Percentiles rank a stretch among this genome's conserved stretches.
Conservation (phyloP, 2,888 invertebrate species). For the Digitonthophagus gazella region DNA sequence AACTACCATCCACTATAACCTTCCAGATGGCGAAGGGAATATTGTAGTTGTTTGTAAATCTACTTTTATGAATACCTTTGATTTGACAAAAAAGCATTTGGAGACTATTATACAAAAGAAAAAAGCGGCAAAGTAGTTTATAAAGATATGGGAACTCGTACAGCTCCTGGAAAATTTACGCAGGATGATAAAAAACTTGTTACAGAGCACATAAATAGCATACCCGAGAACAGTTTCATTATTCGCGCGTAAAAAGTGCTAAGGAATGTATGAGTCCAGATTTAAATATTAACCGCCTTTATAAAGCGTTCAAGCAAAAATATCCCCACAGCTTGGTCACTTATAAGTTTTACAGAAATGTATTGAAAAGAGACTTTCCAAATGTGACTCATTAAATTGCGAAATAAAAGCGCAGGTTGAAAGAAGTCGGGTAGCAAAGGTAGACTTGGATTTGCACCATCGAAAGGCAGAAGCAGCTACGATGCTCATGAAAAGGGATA, state of each 20-base stretch:
- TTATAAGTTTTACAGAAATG: too few species aligned
- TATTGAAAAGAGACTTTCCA: slow-evolving; percentile 30
- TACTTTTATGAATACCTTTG: slow-evolving; percentile 27
- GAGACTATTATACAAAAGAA: slow-evolving; percentile 21
- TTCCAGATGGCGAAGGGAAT: slow-evolving; percentile 4
- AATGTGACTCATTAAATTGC: slow-evolving; percentile 27
- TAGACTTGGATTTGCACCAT: slow-evolving; percentile 30
- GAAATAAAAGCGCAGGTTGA: too few species aligned
- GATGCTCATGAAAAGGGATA: slow-evolving; percentile 28
- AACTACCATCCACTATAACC: slow-evolving; percentile 11
- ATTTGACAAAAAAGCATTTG: slow-evolving; percentile 27
- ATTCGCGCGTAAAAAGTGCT: too few species aligned
- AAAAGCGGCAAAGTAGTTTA: background rate
- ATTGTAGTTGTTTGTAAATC: too few species aligned
- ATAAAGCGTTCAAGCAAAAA: too few species aligned
- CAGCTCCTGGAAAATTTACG: background rate
- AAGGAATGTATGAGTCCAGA: slow-evolving; percentile 32
- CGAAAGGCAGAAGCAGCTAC: too few species aligned
- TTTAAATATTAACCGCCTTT: slow-evolving; percentile 31
- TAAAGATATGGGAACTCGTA: slow-evolving; percentile 4
- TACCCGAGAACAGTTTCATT: too few species aligned
- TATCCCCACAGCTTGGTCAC: too few species aligned
- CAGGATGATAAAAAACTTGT: background rate
- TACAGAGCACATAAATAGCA: slow-evolving; percentile 12
- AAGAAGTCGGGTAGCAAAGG: too few species aligned